phyloP scores from a whole-genome alignment of 2,888 invertebrate species.

The Lumbricus terrestris region DNA sequence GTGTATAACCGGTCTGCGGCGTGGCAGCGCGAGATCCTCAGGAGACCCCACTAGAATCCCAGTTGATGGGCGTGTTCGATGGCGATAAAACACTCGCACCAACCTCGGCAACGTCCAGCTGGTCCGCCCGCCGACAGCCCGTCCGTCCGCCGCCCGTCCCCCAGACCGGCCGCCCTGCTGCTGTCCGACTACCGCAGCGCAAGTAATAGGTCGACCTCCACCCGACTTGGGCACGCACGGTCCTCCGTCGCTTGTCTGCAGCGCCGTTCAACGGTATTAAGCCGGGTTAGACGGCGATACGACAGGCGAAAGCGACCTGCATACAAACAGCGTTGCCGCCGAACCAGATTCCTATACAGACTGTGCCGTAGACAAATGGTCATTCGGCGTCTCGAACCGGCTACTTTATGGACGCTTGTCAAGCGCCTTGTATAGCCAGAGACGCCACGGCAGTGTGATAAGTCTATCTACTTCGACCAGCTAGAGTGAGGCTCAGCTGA shows the following conservation, averaged over 20 bases:
- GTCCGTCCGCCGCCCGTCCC: no score
- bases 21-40: not conserved
- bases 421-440: not conserved
- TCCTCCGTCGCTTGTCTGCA: not conserved
- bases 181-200: not conserved
- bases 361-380: not conserved
- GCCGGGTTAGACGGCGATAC: not conserved
- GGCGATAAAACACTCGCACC: not conserved
- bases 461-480: not conserved
- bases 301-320: not conserved
- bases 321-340: not conserved
- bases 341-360: not conserved
- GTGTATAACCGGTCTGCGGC: not conserved
- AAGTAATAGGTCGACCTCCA: not conserved
- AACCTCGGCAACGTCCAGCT: not conserved
- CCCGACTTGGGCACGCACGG: not conserved
- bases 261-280: not conserved
- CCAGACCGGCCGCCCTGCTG: not conserved
- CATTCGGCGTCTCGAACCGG: conserved; percentile 3
- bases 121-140: no score
- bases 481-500: not conserved
- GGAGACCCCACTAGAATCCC: not conserved
- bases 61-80: conserved; percentile 3
- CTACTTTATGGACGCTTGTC: not conserved
- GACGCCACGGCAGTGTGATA: not conserved